A percentile compares a stretch with the other conserved stretches of the same genome.
phyloP scores from a whole-genome alignment of 2,888 invertebrate genomes.

The Tipula unca region DNA sequence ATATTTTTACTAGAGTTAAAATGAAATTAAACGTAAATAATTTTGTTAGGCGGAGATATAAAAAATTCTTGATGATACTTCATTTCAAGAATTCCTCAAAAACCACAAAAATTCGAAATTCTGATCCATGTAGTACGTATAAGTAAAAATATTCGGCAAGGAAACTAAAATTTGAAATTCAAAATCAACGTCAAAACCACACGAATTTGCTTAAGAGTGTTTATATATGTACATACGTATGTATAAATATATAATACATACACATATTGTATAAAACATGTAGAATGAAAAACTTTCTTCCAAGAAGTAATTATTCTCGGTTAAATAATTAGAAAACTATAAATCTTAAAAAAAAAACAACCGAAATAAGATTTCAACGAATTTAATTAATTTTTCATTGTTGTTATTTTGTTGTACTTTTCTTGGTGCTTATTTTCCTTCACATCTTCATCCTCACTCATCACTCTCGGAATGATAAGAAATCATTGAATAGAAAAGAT shows the following conservation, averaged over 20 bases:
- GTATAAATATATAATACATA: neutral
- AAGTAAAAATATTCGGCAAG: neutral
- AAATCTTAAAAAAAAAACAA: neutral
- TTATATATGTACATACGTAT: neutral
- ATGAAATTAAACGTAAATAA: too few relatives aligned
- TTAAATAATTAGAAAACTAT: neutral
- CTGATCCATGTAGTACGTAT: too few relatives aligned
- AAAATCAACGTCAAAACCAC: neutral
- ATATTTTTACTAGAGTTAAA: too few relatives aligned
- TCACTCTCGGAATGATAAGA: neutral
- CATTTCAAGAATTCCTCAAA: too few relatives aligned
- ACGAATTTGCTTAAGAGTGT: neutral
- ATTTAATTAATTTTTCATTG: neutral
- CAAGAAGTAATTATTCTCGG: neutral
- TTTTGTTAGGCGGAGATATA: too few relatives aligned
- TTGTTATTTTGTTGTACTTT: neutral
- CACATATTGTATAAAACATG: too few relatives aligned
- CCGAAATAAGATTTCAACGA: neutral
- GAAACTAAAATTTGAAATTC: neutral
- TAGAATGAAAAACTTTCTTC: neutral
- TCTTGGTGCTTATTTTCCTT: neutral
- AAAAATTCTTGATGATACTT: too few relatives aligned
- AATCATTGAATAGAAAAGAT: neutral
- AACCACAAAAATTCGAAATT: too few relatives aligned
- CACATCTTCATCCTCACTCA: neutral